Evolutionary conservation across 2,888 invertebrate genomes (phyloP), one percentile per base, ranked within the genome.

Genomic region (Digitonthophagus gazella): DNA sequence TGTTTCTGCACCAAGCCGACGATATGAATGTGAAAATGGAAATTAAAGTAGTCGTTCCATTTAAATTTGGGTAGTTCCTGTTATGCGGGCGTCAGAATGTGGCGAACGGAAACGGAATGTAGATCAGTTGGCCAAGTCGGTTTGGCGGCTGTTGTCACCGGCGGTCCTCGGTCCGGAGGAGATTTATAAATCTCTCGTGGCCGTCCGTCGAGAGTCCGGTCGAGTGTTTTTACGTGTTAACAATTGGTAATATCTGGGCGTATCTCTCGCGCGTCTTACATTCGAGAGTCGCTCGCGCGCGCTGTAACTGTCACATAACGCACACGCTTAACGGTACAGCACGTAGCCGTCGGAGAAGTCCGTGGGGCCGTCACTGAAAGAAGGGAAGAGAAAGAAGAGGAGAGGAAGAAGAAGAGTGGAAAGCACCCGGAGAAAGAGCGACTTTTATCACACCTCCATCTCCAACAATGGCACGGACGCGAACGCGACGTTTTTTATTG

Each of bases 201-300:
- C 61, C 22, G 58, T 22, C 44, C 20, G 69, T 64, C 20, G 61
- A 61, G 61, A n/a, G 61, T 61, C 19, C 18, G 18, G 20, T 19
- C 66, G 70, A 73, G 72, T 72, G 71, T 73, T 71, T 73, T 73
- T 72, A 72, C 73, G 68, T 73, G 73, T 72, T 71, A 73, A 73
- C 72, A 72, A 71, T 73, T 71, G 71, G 67, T 73, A 72, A 72
- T 72, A 73, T 70, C 72, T 67, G 72, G 15, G 65, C 65, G 19
- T 55, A 66, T 66, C 56, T 19, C 56, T 19, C 55, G 55, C 54
- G 18, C 19, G 56, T 8, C 16, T 16, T 44, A 66, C 65, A 66
- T 16, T 65, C 67, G 64, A 69, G 70, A 54, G 68, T 70, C 72
- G 67, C 67, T 66, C 70, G 73, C 71, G 71, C 72, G 72, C 72